Evolutionary conservation across 2,888 invertebrate genomes (phyloP), one percentile per base, ranked within the genome.

Genomic region (Watsonalla cultraria): DNA sequence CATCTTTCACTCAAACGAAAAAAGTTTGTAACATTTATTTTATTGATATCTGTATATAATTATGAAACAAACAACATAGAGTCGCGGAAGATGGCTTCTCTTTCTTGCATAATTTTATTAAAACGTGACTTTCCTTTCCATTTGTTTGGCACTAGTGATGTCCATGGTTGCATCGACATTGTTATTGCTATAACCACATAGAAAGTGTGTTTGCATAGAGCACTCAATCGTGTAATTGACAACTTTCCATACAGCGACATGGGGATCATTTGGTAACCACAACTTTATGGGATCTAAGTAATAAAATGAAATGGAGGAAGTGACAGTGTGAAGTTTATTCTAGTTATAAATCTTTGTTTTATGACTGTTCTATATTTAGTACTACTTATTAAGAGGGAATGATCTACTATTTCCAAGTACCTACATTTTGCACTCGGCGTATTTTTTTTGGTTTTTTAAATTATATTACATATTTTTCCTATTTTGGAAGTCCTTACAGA

Each of bases 141-240:
- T 11, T 8, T 42, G 24, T 11, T 42, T 11, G 42, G 42, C 11
- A 42, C 42, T 42, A 42, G 42, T 42, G 42, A 8, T 11, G 42
- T 42, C 42, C 37, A 37, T 59, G 59, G 49, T 60, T 47, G 37
- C 48, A 47, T 13, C 52, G 55, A 60, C 63, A 61, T 68, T 60
- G 55, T 60, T 64, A 61, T 68, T 60, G 63, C 66, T 60, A 61
- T 65, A 63, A 62, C 66, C 65, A 62, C 64, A 66, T 75, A 75
- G 78, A 80, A 81, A 82, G 80, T 71, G 65, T 68, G 65, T 70
- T 78, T 78, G 72, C 65, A 68, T 63, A 66, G 74, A 56, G 78
- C 84, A 79, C 76, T 84, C 80, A 74, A 64, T 78, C 83, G 81
- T 83, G 76, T 81, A 82, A 83, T 82, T 74, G 76, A 62, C 65